Percentiles rank a stretch among this genome's conserved stretches.
Conservation (phyloP, 2,888 invertebrate species). For the Orthosia incerta region DNA sequence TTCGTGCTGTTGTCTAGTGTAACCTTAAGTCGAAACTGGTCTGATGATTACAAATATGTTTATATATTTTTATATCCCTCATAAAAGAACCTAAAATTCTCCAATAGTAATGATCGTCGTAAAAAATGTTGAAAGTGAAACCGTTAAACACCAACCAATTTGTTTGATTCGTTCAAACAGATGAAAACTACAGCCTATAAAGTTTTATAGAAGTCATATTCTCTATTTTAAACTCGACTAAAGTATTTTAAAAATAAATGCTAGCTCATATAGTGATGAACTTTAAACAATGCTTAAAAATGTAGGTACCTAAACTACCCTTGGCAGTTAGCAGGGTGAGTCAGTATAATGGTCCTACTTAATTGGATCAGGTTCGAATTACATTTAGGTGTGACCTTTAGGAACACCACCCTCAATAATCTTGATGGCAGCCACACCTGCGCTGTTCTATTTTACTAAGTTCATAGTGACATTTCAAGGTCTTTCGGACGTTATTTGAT, state of each 20-base stretch:
- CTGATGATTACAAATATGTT: constrained; percentile 29
- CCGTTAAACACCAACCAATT: constrained; percentile 53
- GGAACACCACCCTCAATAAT: constrained; percentile 72
- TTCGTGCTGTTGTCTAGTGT: too few species aligned
- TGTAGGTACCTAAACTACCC: not conserved
- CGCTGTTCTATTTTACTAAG: constrained; percentile 50
- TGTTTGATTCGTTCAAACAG: constrained; percentile 56
- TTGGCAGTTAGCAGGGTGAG: constrained; percentile 63
- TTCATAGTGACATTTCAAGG: constrained; percentile 59
- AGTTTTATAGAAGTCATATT: constrained; percentile 35
- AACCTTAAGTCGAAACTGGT: constrained; percentile 3
- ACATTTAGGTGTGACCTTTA: constrained; percentile 80
- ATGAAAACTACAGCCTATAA: constrained; percentile 44
- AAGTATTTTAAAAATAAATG: constrained; percentile 1
- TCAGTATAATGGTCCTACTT: constrained; percentile 68
- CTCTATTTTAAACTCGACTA: constrained; percentile 26
- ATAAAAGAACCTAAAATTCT: constrained; percentile 44
- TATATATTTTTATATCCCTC: constrained; percentile 45
- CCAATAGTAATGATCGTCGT: constrained; percentile 38
- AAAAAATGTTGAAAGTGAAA: constrained; percentile 65
- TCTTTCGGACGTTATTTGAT: constrained; percentile 34
- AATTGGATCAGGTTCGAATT: constrained; percentile 79
- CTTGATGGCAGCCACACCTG: constrained; percentile 77
- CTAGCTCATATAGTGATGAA: not conserved
- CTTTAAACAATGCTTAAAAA: constrained; percentile 9